Conservation (phyloP, 2,888 invertebrate genomes). For the Tineola bisselliella region DNA sequence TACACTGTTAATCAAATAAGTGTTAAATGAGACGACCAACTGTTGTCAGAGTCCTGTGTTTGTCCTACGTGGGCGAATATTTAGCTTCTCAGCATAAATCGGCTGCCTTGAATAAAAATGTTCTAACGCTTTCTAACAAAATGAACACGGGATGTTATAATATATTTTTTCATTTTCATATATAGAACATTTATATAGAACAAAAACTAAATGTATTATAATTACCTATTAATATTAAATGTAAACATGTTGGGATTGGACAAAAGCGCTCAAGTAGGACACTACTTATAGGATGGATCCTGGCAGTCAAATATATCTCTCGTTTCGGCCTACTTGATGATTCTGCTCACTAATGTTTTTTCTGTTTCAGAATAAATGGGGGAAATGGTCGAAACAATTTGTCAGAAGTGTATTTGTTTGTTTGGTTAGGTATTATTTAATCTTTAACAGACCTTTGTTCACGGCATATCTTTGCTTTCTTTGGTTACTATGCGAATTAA, state of each 20-base stretch:
- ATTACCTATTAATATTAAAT: too few relatives aligned
- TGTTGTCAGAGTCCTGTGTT: constrained; percentile 21
- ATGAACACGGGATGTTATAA: too few relatives aligned
- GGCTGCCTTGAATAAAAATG: too few relatives aligned
- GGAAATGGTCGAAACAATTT: constrained; percentile 49
- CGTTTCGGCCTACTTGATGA: constrained; percentile 32
- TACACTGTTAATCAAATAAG: constrained; percentile 47
- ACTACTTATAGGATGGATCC: constrained; percentile 28
- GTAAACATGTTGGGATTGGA: background rate
- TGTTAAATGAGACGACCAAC: constrained; percentile 43
- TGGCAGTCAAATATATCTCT: constrained; percentile 38
- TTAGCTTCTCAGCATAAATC: too few relatives aligned
- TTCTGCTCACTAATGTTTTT: constrained; percentile 43
- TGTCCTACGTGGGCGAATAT: background rate
- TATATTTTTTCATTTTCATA: too few relatives aligned
- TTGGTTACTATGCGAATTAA: background rate
- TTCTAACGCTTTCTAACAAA: too few relatives aligned
- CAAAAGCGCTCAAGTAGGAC: background rate
- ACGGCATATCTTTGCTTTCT: background rate
- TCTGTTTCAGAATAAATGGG: constrained; percentile 41
- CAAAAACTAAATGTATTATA: too few relatives aligned
- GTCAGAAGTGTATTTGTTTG: constrained; percentile 33
- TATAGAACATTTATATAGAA: too few relatives aligned
- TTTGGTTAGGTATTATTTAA: constrained; percentile 2
- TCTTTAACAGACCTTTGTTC: background rate